Evolutionary conservation across 2,797 vertebrate species (phyloP).

Genomic region (Lepilemur septentrionalis): DNA sequence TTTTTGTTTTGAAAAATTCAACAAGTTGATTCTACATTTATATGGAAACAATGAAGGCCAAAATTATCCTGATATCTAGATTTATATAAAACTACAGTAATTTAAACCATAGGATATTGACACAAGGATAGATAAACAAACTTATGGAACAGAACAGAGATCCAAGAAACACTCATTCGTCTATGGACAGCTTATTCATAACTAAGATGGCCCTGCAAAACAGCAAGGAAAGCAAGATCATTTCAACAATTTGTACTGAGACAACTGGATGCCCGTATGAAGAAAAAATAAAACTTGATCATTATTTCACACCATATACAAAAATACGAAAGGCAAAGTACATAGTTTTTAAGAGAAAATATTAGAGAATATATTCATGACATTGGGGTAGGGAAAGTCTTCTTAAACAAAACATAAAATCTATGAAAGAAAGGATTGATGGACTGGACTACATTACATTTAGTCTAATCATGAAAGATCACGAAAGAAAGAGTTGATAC

Average conservation of each 20-base stretch:
- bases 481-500: background rate
- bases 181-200: background rate
- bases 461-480: constrained; percentile 4
- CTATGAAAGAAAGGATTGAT: background rate
- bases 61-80: background rate
- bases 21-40: constrained; percentile 17
- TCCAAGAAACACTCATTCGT: background rate
- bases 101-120: background rate
- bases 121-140: background rate
- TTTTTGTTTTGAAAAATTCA: background rate
- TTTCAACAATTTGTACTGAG: background rate
- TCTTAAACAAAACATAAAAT: background rate
- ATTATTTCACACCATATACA: background rate
- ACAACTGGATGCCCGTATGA: background rate
- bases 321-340: background rate
- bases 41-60: background rate
- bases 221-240: background rate
- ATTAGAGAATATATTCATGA: background rate
- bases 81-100: background rate
- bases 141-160: background rate
- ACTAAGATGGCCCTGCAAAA: background rate
- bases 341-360: background rate
- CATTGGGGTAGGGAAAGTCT: background rate
- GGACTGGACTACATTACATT: background rate
- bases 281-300: background rate